Conservation (phyloP, 2,797 vertebrate species). For the Calcarius lapponicus region DNA sequence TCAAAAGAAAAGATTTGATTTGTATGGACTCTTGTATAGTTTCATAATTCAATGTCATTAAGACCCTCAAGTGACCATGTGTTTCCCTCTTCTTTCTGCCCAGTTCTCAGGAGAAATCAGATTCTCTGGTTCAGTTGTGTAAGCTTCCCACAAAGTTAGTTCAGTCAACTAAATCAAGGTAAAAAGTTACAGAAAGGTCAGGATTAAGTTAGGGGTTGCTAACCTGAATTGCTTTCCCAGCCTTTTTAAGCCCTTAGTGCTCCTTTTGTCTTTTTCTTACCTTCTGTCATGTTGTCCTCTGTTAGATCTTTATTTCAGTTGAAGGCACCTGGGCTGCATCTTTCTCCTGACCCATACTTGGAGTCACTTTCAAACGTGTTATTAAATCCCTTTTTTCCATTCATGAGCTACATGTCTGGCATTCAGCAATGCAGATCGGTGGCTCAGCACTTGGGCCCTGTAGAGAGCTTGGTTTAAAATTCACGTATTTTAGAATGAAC, state of each 20-base stretch:
- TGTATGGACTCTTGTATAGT: background rate
- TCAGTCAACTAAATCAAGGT: conserved; percentile 60
- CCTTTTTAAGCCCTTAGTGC: conserved; percentile 44
- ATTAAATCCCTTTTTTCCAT: conserved; percentile 37
- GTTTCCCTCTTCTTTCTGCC: background rate
- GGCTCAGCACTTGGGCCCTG: background rate
- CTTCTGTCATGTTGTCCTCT: conserved; percentile 44
- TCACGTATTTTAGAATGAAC: background rate
- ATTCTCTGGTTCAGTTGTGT: conserved; percentile 1
- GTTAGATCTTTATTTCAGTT: conserved; percentile 58
- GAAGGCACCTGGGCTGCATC: conserved; percentile 47
- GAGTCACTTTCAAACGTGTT: conserved; percentile 26
- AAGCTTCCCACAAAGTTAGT: conserved; percentile 65
- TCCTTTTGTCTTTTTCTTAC: conserved; percentile 56
- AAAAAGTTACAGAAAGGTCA: conserved; percentile 62
- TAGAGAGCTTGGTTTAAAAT: conserved; percentile 17
- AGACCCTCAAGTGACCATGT: background rate
- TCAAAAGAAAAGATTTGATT: background rate
- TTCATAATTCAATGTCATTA: background rate
- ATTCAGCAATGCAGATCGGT: conserved; percentile 23
- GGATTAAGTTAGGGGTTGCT: conserved; percentile 59
- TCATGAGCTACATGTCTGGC: background rate
- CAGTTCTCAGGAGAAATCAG: conserved; percentile 10
- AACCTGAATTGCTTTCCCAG: conserved; percentile 44
- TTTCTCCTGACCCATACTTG: conserved; percentile 22